phyloP scores from a whole-genome alignment of 2,888 invertebrate genomes.

The Anticlea derivata region DNA sequence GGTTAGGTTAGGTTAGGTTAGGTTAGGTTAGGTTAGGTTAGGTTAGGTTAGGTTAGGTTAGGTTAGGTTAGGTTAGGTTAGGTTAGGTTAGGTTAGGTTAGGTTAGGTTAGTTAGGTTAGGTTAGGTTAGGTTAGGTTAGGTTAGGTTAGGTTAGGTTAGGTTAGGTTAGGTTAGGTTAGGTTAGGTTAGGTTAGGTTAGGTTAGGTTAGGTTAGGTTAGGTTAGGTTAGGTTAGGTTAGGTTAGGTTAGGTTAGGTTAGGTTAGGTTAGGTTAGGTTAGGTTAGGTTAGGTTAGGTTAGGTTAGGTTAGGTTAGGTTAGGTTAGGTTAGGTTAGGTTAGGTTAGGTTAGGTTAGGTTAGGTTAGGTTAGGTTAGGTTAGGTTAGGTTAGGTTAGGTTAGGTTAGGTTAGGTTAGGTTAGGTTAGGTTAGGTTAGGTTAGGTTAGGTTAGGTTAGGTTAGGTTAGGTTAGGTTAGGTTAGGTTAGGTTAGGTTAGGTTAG shows the following conservation, averaged over 20 bases:
- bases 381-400: slow-evolving; percentile 16
- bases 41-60: too few species aligned
- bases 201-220: slow-evolving; percentile 22
- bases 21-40: too few species aligned
- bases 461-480: slow-evolving; percentile 18
- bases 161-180: slow-evolving; percentile 38
- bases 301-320: too few species aligned
- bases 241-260: too few species aligned
- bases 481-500: slow-evolving; percentile 2
- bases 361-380: slow-evolving; percentile 25
- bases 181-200: slow-evolving; percentile 33
- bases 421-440: slow-evolving; percentile 15
- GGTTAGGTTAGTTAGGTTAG: too few species aligned
- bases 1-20: too few species aligned
- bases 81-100: too few species aligned
- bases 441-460: slow-evolving; percentile 13
- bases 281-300: too few species aligned
- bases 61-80: too few species aligned
- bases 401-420: slow-evolving; percentile 17
- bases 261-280: too few species aligned
- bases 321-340: slow-evolving; percentile 23
- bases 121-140: slow-evolving; percentile 62
- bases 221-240: slow-evolving; percentile 12
- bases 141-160: slow-evolving; percentile 81
- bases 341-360: slow-evolving; percentile 24